Percentiles rank a stretch among this genome's conserved stretches.
These are phyloP conservation scores for Dallia pectoralis DNA, from an alignment of 2,797 vertebrate species.

Conservation along the genomic window DNA sequence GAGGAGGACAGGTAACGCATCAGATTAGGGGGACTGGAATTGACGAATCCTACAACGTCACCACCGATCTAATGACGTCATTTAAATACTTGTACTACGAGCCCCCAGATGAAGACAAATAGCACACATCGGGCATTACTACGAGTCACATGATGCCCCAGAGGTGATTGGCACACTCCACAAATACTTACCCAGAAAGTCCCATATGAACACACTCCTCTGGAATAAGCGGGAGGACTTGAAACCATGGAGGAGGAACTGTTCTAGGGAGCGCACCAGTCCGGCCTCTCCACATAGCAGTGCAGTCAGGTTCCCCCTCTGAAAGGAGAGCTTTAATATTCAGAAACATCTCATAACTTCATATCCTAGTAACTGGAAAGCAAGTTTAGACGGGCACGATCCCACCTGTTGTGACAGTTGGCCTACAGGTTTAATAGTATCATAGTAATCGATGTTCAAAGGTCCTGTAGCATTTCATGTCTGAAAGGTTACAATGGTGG, in stretches of 20 bases:
- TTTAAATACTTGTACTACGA: not conserved
- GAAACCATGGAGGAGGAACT: conserved; percentile 94
- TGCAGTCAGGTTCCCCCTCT: conserved; percentile 93
- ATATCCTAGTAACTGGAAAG: too few relatives aligned
- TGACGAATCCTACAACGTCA: too few relatives aligned
- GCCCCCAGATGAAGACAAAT: conserved; percentile 51
- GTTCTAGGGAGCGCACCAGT: conserved; percentile 89
- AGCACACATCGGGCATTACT: not conserved
- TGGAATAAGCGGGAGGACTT: conserved; percentile 91
- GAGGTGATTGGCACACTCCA: not conserved
- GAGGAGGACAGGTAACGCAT: not conserved
- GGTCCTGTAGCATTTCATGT: too few relatives aligned
- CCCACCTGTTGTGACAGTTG: too few relatives aligned
- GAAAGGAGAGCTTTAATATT: conserved; percentile 35
- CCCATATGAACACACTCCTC: conserved; percentile 96
- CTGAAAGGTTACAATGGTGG: too few relatives aligned
- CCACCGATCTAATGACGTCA: too few relatives aligned
- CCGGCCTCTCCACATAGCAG: conserved; percentile 92
- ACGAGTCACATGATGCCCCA: not conserved
- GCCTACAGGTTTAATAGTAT: too few relatives aligned
- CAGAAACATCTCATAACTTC: not conserved
- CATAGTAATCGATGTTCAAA: too few relatives aligned
- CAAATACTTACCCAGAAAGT: conserved; percentile 87
- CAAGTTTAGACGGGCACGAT: too few relatives aligned
- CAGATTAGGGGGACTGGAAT: not conserved